Conservation (phyloP, 2,888 invertebrate genomes). For the Pimpla rufipes region DNA sequence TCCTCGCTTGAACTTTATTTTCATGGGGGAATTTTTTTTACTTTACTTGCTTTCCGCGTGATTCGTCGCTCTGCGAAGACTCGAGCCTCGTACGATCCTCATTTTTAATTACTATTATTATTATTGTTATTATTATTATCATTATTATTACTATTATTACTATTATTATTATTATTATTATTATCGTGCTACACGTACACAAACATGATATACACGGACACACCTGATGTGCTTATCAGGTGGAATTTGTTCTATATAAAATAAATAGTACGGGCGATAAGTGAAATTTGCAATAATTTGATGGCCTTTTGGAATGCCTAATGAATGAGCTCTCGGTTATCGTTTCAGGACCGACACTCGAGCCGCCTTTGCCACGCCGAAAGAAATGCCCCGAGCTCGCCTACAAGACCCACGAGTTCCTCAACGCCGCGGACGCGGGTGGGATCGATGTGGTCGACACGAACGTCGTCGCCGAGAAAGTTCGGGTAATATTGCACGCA, state of each 20-base stretch:
- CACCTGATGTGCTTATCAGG: constrained; percentile 32
- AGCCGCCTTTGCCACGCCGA: constrained; percentile 94
- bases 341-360: constrained; percentile 87
- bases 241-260: constrained; percentile 24
- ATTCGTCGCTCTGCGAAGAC: constrained; percentile 51
- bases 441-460: constrained; percentile 88
- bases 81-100: constrained; percentile 26
- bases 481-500: constrained; percentile 86
- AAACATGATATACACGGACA: constrained; percentile 21
- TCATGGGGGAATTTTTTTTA: constrained; percentile 39
- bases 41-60: constrained; percentile 38
- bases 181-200: constrained; percentile 2
- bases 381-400: constrained; percentile 96
- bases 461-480: constrained; percentile 88
- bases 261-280: background rate
- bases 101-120: background rate
- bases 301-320: background rate
- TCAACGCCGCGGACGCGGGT: constrained; percentile 87
- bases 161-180: background rate
- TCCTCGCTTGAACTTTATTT: too few species aligned
- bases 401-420: constrained; percentile 94
- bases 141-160: constrained; percentile 3
- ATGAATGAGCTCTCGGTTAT: constrained; percentile 65
- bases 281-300: constrained; percentile 9
- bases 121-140: constrained; percentile 13